These are phyloP conservation scores for Drosophila kanekoi DNA, from an alignment of 2,888 invertebrate genomes.

Conservation along the genomic window DNA sequence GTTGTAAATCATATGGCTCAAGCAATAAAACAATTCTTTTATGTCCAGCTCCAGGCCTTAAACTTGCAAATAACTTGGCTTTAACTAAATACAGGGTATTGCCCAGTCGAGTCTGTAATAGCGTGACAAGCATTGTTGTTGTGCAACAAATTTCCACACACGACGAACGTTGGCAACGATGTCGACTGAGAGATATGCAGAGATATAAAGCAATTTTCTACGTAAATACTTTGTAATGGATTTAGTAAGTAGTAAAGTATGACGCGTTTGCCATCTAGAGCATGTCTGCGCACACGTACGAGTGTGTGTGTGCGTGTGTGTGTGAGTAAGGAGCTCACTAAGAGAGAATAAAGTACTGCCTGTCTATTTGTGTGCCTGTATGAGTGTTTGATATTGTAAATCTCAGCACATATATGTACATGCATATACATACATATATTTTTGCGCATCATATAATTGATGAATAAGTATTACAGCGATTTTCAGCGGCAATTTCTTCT, in stretches of 20 bases:
- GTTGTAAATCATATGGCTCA: too few relatives aligned
- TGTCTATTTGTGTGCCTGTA: constrained; percentile 39
- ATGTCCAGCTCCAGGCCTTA: too few relatives aligned
- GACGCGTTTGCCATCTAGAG: constrained; percentile 80
- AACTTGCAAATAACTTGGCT: too few relatives aligned
- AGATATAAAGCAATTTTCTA: constrained; percentile 80
- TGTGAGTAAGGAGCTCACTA: constrained; percentile 43
- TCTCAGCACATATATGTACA: constrained; percentile 59
- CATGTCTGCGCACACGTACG: constrained; percentile 60
- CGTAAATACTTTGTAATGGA: constrained; percentile 81
- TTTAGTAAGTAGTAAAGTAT: constrained; percentile 81
- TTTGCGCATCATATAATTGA: constrained; percentile 83
- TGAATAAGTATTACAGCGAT: constrained; percentile 81
- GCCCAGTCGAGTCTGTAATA: background rate
- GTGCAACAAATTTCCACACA: constrained; percentile 40
- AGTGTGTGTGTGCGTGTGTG: constrained; percentile 25
- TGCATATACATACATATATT: constrained; percentile 41
- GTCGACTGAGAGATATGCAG: constrained; percentile 73
- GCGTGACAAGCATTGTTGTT: constrained; percentile 22
- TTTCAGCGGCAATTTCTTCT: constrained; percentile 73
- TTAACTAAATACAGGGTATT: constrained; percentile 15
- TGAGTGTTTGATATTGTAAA: constrained; percentile 74
- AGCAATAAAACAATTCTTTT: too few relatives aligned
- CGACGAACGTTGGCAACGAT: constrained; percentile 49
- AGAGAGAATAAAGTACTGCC: constrained; percentile 56